Base-by-base conservation (phyloP, 2,888 invertebrate species). In the Gasteruption jaculator region DNA sequence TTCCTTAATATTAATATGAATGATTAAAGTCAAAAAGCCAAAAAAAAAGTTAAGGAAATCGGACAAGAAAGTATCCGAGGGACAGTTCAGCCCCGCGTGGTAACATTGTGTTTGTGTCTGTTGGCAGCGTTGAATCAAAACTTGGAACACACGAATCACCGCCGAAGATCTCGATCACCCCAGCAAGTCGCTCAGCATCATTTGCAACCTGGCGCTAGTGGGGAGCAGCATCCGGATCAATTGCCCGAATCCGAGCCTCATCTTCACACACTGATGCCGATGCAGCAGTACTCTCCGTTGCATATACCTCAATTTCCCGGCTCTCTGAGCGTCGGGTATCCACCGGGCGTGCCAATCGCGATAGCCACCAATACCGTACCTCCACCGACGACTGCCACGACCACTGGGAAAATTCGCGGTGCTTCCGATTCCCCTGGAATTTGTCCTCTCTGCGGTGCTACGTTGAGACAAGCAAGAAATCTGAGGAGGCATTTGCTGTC, bases 381-480 rank as follows among this genome's bases (percentile, higher is more conserved):
- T 16, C 30, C 49, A 1, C 4, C 41, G 2, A 15, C 39, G 2
- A 43, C 37, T n/a, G 22, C 46, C 6, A 24, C 38, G 3, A 38
- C 52, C 2, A 15, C 50, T 7, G 56, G 58, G 5, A 74, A 78
- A 52, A 72, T 75, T 37, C 73, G 78, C 41, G 78, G 78, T 15
- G 78, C 78, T 51, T 79, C 79, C 8, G 79, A 79, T 58, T 79
- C 79, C 65, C 79, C 79, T 22, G 78, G 79, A 15, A 73, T 76
- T 32, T 79, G 79, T 65, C 79, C 79, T 18, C 71, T 79, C 20
- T 80, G 79, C 51, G 77, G 78, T 49, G 76, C 79, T 36, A 75
- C 78, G 34, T 71, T 80, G 22, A 71, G 79, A 45, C 78, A 80
- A 60, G 79, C 79, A 4, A 71, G 80, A 41, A 80, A 80, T 58